These are phyloP conservation scores for Dendrolimus kikuchii DNA, from an alignment of 1,140 invertebrate species.

Conservation along the genomic window DNA sequence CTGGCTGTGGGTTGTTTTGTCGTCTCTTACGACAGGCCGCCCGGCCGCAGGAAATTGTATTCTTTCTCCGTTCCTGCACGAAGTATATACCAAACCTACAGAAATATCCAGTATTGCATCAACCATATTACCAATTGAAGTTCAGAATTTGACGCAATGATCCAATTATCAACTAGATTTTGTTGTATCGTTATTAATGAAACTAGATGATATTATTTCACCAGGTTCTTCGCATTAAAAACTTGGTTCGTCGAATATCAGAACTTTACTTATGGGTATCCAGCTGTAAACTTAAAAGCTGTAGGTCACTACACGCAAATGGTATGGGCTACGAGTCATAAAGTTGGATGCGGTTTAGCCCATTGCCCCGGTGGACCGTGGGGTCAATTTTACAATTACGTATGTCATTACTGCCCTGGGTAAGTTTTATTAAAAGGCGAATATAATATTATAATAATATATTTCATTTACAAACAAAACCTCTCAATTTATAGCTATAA, in stretches of 20 bases:
- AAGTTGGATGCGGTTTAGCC: constrained; percentile 84
- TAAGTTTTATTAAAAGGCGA: constrained; percentile 55
- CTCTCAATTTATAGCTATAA: no score
- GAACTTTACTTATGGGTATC: constrained; percentile 81
- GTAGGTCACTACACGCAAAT: constrained; percentile 89
- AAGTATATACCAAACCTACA: no score
- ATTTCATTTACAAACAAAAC: not conserved
- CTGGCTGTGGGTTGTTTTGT: no score
- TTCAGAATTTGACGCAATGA: no score
- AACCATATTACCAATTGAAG: no score
- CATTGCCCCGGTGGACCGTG: constrained; percentile 76
- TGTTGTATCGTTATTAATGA: not conserved
- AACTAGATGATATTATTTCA: constrained; percentile 14
- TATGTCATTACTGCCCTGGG: constrained; percentile 92
- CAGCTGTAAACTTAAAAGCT: constrained; percentile 74
- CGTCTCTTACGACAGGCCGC: no score
- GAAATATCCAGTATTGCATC: no score
- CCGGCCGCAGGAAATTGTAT: no score
- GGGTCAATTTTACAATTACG: constrained; percentile 84
- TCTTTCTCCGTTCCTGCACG: no score
- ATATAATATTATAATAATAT: not conserved
- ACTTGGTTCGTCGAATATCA: constrained; percentile 85
- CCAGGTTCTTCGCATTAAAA: constrained; percentile 85
- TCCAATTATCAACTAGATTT: no score
- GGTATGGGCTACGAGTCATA: constrained; percentile 86